Evolutionary conservation across 2,888 invertebrate genomes (phyloP).

Genomic region (Troglohyphantes excavatus): DNA sequence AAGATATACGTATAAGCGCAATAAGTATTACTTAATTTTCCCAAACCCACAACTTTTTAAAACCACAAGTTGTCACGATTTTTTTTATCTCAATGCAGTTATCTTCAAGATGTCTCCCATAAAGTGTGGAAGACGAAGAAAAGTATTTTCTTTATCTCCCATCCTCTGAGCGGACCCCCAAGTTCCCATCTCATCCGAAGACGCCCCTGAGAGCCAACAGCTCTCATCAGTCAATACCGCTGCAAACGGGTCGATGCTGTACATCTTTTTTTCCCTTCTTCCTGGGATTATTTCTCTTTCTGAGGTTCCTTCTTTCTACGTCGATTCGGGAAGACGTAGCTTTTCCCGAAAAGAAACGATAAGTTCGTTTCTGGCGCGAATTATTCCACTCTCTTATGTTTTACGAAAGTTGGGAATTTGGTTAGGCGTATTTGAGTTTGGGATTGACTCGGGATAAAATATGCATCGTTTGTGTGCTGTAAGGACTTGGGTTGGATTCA

Average conservation of each 20-base stretch:
- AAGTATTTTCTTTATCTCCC: background rate
- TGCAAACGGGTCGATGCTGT: conserved; percentile 40
- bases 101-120: too few species aligned
- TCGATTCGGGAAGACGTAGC: background rate
- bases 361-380: background rate
- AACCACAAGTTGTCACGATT: background rate
- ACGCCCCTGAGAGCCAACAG: background rate
- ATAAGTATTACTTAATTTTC: too few species aligned
- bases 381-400: too few species aligned
- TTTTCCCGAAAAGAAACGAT: background rate
- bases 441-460: too few species aligned
- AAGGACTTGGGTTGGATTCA: too few species aligned
- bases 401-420: too few species aligned
- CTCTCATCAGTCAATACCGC: conserved; percentile 36
- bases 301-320: background rate
- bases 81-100: background rate
- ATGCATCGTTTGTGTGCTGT: too few species aligned
- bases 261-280: background rate
- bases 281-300: background rate
- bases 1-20: too few species aligned
- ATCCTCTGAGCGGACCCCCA: background rate
- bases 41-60: too few species aligned
- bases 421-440: too few species aligned
- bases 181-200: background rate
- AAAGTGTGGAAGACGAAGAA: background rate